phyloP scores from a whole-genome alignment of 2,888 invertebrate genomes.

The Aporophyla lueneburgensis region DNA sequence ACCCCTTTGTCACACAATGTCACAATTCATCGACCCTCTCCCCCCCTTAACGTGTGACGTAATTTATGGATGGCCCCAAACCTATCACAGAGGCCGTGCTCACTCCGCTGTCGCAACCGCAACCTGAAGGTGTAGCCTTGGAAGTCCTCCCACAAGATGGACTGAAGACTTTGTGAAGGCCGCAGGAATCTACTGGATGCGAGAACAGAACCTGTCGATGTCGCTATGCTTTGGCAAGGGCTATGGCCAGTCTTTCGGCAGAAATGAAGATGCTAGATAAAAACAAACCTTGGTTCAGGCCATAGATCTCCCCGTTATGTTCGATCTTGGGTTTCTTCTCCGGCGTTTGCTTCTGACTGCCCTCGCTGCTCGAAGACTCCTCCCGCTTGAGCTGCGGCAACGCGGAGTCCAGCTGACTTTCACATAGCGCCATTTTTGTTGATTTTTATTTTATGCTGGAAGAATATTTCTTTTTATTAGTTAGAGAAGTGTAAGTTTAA shows the following conservation, averaged over 20 bases:
- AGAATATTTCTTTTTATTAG: background rate
- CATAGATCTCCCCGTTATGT: slow-evolving; percentile 82
- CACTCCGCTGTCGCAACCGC: background rate
- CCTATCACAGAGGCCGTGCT: too few relatives aligned
- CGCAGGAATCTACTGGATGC: background rate
- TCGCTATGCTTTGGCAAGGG: background rate
- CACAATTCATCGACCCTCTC: too few relatives aligned
- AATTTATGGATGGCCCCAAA: too few relatives aligned
- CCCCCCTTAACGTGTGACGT: too few relatives aligned
- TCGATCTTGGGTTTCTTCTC: slow-evolving; percentile 80
- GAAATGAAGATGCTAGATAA: background rate
- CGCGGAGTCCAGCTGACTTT: slow-evolving; percentile 83
- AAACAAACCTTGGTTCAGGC: slow-evolving; percentile 73
- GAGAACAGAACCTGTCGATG: background rate
- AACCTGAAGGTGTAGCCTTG: too few relatives aligned
- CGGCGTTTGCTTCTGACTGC: slow-evolving; percentile 73
- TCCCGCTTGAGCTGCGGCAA: slow-evolving; percentile 79
- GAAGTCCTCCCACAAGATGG: too few relatives aligned
- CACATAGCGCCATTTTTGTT: slow-evolving; percentile 84
- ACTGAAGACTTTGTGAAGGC: background rate
- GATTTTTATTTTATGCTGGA: slow-evolving; percentile 54
- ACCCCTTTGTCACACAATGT: too few relatives aligned
- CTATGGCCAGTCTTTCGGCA: background rate
- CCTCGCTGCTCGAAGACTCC: slow-evolving; percentile 77
- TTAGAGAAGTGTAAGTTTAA: background rate